phyloP scores from a whole-genome alignment of 2,113 vertebrate species.

The Columba janthina region DNA sequence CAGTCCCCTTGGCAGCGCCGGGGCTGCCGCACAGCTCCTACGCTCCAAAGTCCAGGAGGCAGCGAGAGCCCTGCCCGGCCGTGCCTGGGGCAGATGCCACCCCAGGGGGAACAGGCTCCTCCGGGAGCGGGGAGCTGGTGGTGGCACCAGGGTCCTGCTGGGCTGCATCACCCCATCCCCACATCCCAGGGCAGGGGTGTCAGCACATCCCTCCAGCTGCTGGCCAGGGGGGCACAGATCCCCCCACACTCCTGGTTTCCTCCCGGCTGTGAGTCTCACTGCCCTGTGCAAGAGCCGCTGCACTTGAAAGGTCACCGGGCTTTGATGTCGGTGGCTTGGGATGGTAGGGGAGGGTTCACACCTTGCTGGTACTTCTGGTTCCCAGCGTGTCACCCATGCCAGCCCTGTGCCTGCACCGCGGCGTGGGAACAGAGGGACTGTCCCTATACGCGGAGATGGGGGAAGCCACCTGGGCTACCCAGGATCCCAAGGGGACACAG shows the following conservation, averaged over 20 bases:
- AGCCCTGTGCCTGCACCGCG: not conserved
- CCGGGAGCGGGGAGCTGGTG: too few species aligned
- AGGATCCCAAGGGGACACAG: fast-evolving
- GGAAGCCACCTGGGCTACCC: not conserved
- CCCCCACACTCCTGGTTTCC: not conserved
- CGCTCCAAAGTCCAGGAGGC: not conserved
- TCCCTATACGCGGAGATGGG: fast-evolving
- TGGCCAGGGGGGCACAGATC: not conserved
- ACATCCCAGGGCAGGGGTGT: fast-evolving
- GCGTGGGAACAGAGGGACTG: fast-evolving
- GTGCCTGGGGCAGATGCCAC: fast-evolving
- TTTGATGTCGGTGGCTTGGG: slow-evolving; percentile 28
- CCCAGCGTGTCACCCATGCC: not conserved
- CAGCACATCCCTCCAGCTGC: not conserved
- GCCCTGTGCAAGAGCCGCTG: not conserved
- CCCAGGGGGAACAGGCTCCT: not conserved
- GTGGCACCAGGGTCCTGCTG: not conserved
- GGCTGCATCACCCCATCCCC: not conserved
- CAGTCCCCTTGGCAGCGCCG: not conserved
- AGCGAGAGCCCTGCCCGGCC: not conserved
- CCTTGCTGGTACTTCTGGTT: slow-evolving; percentile 14
- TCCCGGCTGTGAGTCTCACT: not conserved
- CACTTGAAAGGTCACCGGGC: slow-evolving; percentile 28
- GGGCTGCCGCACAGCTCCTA: not conserved
- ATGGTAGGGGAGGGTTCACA: slow-evolving; percentile 7